phyloP scores from a whole-genome alignment of 2,113 vertebrate species.

The Microtus oregoni region DNA sequence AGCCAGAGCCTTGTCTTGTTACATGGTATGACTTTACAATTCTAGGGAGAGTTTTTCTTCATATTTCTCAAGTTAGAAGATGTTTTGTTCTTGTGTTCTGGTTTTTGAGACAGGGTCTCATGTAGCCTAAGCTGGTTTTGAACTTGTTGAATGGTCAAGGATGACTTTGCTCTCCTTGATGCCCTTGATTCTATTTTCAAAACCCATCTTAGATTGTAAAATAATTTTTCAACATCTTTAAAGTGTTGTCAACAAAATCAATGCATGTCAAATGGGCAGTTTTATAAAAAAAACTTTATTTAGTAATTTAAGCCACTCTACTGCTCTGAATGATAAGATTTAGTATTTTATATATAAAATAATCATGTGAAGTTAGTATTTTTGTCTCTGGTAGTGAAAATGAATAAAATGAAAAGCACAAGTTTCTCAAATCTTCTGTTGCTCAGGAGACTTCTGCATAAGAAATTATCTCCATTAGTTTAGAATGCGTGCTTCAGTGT shows the following conservation, averaged over 20 bases:
- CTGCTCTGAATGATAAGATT: not conserved
- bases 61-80: too few relatives aligned
- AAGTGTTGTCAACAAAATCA: not conserved
- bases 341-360: not conserved
- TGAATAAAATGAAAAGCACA: not conserved
- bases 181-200: not conserved
- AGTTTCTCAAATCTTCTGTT: not conserved
- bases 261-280: not conserved
- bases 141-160: not conserved
- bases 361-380: not conserved
- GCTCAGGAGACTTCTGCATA: not conserved
- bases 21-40: not conserved
- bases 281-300: constrained; percentile 25
- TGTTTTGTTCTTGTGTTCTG: not conserved
- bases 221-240: not conserved
- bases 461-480: constrained; percentile 55
- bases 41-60: not conserved
- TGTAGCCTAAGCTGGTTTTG: not conserved
- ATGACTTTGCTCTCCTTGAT: not conserved
- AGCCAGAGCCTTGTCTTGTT: not conserved
- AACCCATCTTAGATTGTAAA: constrained; percentile 26
- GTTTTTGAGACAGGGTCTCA: not conserved
- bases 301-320: constrained; percentile 28
- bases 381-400: constrained; percentile 26
- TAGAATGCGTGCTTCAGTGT: not conserved